Conservation (phyloP, 2,113 vertebrate species). For the mouse (Mus musculus) region DNA sequence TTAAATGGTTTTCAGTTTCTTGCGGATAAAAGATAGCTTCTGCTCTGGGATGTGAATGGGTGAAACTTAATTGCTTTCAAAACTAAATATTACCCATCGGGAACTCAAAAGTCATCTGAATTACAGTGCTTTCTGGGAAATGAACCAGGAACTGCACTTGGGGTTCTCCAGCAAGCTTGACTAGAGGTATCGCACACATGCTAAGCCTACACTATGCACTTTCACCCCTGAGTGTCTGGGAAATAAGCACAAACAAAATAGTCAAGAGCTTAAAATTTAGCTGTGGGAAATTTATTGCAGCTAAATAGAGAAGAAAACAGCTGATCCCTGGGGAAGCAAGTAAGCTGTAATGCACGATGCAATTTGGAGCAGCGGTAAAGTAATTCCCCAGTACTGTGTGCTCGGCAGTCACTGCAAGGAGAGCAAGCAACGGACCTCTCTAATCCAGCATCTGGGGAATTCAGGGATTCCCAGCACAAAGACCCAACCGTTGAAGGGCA, state of each 20-base stretch:
- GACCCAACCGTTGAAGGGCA: conserved; percentile 69
- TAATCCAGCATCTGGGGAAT: conserved; percentile 46
- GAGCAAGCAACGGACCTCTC: not conserved
- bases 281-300: conserved; percentile 64
- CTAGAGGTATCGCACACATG: not conserved
- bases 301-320: conserved; percentile 70
- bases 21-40: not conserved
- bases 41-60: not conserved
- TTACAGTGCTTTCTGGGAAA: not conserved
- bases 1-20: conserved; percentile 34
- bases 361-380: conserved; percentile 55
- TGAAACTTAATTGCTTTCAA: conserved; percentile 23
- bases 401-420: conserved; percentile 8
- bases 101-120: conserved; percentile 35
- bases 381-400: conserved; percentile 26
- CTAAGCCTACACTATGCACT: conserved; percentile 17
- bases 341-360: conserved; percentile 50
- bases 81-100: conserved; percentile 1
- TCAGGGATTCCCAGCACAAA: conserved; percentile 71
- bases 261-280: conserved; percentile 62
- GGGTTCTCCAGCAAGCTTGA: not conserved
- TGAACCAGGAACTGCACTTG: not conserved
- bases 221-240: conserved; percentile 43
- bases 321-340: conserved; percentile 48
- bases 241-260: conserved; percentile 64